phyloP scores from a whole-genome alignment of 2,797 vertebrate species.

The Vespertilio murinus region DNA sequence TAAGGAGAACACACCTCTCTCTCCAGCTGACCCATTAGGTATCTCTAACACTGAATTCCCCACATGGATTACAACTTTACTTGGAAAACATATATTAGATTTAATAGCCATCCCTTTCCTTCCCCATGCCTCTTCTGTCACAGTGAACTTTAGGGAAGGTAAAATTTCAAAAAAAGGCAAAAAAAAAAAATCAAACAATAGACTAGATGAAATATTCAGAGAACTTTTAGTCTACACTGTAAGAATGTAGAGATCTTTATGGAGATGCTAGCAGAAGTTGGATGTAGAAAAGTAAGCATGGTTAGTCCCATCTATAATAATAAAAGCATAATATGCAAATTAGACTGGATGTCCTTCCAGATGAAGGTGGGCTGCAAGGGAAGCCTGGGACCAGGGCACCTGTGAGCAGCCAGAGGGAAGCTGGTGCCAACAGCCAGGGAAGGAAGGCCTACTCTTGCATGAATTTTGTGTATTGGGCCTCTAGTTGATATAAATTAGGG shows the following conservation, averaged over 20 bases:
- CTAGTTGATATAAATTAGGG: background rate
- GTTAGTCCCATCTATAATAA: background rate
- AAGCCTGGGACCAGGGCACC: no score
- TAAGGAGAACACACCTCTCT: background rate
- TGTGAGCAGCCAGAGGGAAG: no score
- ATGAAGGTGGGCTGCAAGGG: no score
- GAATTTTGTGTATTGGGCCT: no score
- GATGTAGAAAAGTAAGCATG: background rate
- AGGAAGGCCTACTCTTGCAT: no score
- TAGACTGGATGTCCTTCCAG: no score
- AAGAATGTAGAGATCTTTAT: background rate
- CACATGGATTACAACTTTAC: background rate
- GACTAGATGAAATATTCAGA: background rate
- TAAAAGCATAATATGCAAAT: no score
- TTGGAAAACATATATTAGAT: background rate
- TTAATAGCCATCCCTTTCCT: background rate
- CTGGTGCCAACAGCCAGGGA: no score
- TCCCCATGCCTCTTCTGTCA: background rate
- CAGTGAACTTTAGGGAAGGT: background rate
- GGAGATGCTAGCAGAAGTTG: background rate
- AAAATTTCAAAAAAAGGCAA: background rate
- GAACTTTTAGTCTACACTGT: background rate
- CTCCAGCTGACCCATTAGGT: background rate
- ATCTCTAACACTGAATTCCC: background rate
- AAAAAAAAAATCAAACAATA: background rate